Percentiles rank a stretch among this genome's conserved stretches.
Evolutionary conservation across 92 coral and sea anemone species (phyloP).

Genomic region (Parazoanthus atlanticus): DNA sequence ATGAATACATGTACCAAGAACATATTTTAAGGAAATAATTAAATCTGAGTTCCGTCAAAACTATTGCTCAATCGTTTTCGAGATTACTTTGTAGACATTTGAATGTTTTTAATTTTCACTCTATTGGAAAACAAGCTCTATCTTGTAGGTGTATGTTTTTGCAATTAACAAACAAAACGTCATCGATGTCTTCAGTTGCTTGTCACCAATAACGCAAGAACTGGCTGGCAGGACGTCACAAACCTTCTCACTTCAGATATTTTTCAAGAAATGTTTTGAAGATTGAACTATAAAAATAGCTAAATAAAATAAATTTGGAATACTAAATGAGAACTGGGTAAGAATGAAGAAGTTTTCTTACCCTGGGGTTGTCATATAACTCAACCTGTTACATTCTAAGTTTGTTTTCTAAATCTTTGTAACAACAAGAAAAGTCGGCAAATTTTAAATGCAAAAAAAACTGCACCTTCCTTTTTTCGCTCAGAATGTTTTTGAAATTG

Average conservation of each 20-base stretch:
- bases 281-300: too few species aligned
- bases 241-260: background rate
- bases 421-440: background rate
- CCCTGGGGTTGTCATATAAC: background rate
- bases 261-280: too few species aligned
- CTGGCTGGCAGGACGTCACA: background rate
- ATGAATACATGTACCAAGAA: background rate
- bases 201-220: background rate
- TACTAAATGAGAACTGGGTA: too few species aligned
- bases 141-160: background rate
- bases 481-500: slow-evolving; percentile 21
- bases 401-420: background rate
- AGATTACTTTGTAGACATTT: background rate
- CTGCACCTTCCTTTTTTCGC: background rate
- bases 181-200: background rate
- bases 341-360: too few species aligned
- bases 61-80: background rate
- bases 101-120: background rate
- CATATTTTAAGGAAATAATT: background rate
- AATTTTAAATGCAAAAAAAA: background rate
- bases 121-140: background rate
- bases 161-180: background rate
- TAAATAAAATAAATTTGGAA: too few species aligned
- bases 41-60: background rate
- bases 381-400: background rate